Base-by-base conservation (phyloP, 2,113 vertebrate genomes). In the Pseudopodoces humilis region DNA sequence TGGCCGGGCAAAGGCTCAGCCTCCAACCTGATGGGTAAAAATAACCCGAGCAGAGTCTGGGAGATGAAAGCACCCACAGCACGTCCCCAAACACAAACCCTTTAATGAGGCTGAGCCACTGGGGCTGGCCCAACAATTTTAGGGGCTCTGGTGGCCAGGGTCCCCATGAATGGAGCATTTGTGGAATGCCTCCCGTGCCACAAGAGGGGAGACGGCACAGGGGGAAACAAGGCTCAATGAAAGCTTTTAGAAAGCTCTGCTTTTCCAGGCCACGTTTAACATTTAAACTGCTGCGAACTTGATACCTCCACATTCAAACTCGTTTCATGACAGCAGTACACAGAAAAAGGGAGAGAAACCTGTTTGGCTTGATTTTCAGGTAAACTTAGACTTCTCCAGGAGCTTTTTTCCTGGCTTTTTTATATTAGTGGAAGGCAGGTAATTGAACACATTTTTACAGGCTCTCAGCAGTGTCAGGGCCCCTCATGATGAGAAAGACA, bases 1-100 rank as follows among this genome's bases (percentile, higher is more conserved):
- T 11, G 52, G 30, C 37, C 3, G 1, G 2, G 64, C 10, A 15
- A 16, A n/a, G 67, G 39, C 24, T 2, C 77, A 71, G 41, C 30
- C 60, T 92, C 12, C 30, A 56, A 72, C 35, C 44, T 47, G 46
- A 11, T 2, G 2, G 13, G 84, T 92, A 85, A 94, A 92, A 90
- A 94, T 83, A 93, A 37, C 90, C 69, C 2, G 0, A 10, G 46
- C 3, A 5, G 58, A 41, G 59, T 11, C 23, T 35, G 71, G 47
- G 90, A 88, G 64, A 74, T 81, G 96, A 83, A 93, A 96, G 59
- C 62, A 93, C 67, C 88, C 93, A 25, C 86, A 89, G 86, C 85
- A 11, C 16, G 25, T 67, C 75, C 91, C 79, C 80, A 77, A 63
- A 91, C 55, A 75, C 84, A 71, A 81, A 47, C 52, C 75, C 76